A percentile compares a stretch with the other conserved stretches of the same genome.
Evolutionary conservation across 2,113 vertebrate genomes (phyloP).

Genomic region (Euleptes europaea): DNA sequence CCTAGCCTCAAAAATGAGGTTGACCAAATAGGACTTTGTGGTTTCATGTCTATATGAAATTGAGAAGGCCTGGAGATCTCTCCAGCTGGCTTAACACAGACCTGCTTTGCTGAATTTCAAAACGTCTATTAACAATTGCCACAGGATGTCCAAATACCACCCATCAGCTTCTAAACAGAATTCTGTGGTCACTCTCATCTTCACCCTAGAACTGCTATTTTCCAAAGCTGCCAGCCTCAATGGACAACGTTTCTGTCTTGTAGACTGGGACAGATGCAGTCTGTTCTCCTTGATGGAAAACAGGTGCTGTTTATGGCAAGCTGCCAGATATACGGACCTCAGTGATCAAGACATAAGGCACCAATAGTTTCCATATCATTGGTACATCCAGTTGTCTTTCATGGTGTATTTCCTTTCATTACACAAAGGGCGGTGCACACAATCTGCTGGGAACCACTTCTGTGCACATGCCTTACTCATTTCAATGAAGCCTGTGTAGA

Average conservation of each 20-base stretch:
- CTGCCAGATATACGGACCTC: accelerated
- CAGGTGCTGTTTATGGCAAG: accelerated
- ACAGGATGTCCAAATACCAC: background rate
- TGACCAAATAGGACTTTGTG: conserved; percentile 10
- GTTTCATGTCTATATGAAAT: conserved; percentile 12
- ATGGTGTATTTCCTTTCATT: background rate
- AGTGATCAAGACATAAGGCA: background rate
- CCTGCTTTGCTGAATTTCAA: background rate
- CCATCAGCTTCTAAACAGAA: background rate
- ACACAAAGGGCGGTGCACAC: background rate
- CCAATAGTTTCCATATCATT: accelerated
- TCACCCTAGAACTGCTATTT: background rate
- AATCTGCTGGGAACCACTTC: background rate
- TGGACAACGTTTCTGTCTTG: background rate
- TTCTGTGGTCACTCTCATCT: background rate
- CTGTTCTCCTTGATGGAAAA: background rate
- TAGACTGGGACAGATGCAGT: background rate
- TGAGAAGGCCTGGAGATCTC: conserved; percentile 12
- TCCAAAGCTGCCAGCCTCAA: background rate
- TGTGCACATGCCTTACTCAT: background rate
- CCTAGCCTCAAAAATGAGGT: conserved; percentile 17
- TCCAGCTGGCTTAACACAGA: background rate
- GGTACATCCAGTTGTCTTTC: background rate
- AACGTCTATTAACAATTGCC: conserved; percentile 17
- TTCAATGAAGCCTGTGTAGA: background rate